Evolutionary conservation across 2,888 invertebrate species (phyloP).

Genomic region (Epistrophe grossulariae): DNA sequence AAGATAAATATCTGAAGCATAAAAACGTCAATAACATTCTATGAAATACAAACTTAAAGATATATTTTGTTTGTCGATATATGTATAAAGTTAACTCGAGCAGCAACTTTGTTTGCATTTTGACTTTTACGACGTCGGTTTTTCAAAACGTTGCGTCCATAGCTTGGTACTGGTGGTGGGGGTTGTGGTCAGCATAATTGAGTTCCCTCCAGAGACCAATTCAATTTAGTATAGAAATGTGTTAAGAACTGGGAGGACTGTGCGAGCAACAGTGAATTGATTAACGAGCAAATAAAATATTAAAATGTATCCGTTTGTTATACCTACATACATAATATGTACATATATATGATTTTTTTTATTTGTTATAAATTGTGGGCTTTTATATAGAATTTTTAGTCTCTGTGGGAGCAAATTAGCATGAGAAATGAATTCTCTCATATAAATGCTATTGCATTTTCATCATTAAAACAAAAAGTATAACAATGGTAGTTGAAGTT

Average conservation of each 20-base stretch:
- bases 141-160: conserved; percentile 24
- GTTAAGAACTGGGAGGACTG: not conserved
- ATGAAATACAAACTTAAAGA: conserved; percentile 13
- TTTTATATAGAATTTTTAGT: conserved; percentile 25
- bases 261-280: conserved; percentile 42
- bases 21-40: conserved; percentile 14
- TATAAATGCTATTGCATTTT: conserved; percentile 39
- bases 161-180: conserved; percentile 8
- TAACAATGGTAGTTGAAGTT: conserved; percentile 38
- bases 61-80: conserved; percentile 25
- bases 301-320: conserved; percentile 54
- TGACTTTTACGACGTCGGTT: conserved; percentile 66
- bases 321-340: too few species aligned
- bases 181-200: conserved; percentile 47
- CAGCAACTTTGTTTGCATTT: conserved; percentile 69
- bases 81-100: conserved; percentile 31
- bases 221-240: not conserved
- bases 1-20: not conserved
- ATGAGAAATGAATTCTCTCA: conserved; percentile 51
- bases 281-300: conserved; percentile 69
- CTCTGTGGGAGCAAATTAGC: conserved; percentile 64
- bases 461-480: conserved; percentile 64
- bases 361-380: conserved; percentile 48
- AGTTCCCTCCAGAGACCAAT: conserved; percentile 45
- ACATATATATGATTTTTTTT: conserved; percentile 45